phyloP scores from a whole-genome alignment of 2,113 vertebrate genomes.

The Campylomormyrus tamandua region DNA sequence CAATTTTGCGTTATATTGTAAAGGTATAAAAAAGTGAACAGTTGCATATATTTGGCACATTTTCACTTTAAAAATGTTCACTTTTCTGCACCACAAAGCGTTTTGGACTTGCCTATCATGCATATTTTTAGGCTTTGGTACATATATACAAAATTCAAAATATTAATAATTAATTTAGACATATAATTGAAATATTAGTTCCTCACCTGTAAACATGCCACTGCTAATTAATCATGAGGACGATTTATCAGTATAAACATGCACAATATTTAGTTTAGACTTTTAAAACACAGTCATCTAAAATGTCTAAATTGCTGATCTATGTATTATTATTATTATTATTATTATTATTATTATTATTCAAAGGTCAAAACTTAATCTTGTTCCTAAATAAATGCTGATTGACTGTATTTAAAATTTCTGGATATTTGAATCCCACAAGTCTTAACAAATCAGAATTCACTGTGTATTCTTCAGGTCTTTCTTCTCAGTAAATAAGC shows the following conservation, averaged over 20 bases:
- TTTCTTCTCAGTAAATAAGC: conserved; percentile 7
- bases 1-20: background rate
- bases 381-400: background rate
- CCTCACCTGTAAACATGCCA: background rate
- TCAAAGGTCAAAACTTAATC: background rate
- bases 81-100: background rate
- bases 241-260: background rate
- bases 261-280: background rate
- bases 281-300: background rate
- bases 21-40: background rate
- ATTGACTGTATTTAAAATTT: background rate
- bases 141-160: background rate
- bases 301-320: background rate
- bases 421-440: background rate
- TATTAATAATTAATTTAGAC: background rate
- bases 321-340: background rate
- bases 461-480: conserved; percentile 10
- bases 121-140: background rate
- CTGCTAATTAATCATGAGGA: background rate
- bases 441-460: background rate
- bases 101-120: background rate
- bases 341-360: background rate
- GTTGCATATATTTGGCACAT: background rate
- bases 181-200: background rate
- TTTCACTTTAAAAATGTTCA: background rate